Conservation (phyloP, 2,888 invertebrate genomes). For the Plutella xylostella region DNA sequence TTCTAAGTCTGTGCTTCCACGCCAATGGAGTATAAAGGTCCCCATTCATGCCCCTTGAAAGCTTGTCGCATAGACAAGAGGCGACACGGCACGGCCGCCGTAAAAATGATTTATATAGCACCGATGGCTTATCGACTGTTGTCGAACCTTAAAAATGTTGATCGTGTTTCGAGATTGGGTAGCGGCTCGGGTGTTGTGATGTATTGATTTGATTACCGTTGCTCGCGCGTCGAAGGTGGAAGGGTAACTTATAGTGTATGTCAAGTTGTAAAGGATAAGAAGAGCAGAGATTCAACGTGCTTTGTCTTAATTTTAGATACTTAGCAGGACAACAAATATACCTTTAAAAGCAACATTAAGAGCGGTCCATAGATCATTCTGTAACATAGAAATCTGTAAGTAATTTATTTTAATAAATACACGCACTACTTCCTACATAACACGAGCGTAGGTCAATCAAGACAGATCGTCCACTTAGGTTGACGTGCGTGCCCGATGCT, state of each 20-base stretch:
- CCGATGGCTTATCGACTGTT: conserved; percentile 49
- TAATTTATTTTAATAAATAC: neutral
- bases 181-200: conserved; percentile 19
- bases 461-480: conserved; percentile 24
- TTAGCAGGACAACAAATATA: too few relatives aligned
- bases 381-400: neutral
- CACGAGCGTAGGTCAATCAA: conserved; percentile 30
- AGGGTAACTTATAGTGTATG: too few relatives aligned
- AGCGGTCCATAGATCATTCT: neutral
- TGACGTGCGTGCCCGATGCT: conserved; percentile 1
- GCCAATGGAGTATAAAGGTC: conserved; percentile 47
- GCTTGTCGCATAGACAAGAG: conserved; percentile 55
- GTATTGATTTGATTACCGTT: conserved; percentile 22
- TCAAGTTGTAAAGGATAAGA: too few relatives aligned
- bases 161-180: conserved; percentile 38
- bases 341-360: too few relatives aligned
- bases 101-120: conserved; percentile 62
- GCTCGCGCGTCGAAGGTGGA: neutral
- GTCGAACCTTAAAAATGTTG: conserved; percentile 45
- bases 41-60: conserved; percentile 55
- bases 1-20: conserved; percentile 25
- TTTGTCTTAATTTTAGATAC: neutral
- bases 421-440: neutral
- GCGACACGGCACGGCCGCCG: conserved; percentile 30
- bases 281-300: too few relatives aligned